Evolutionary conservation across 2,888 invertebrate species (phyloP).

Genomic region (Pheosia tremula): DNA sequence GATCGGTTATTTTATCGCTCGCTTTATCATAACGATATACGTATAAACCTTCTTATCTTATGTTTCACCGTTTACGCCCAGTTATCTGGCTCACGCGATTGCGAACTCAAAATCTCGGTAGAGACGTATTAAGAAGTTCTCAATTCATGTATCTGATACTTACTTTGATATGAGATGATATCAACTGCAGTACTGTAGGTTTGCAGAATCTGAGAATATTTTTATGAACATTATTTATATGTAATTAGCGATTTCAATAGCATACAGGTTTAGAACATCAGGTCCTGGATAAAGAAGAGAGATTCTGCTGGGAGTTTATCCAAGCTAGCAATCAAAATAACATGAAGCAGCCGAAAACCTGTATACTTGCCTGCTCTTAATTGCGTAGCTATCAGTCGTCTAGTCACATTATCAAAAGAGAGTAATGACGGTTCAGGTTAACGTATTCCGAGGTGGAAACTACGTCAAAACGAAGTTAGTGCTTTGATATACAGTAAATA

Average conservation of each 20-base stretch:
- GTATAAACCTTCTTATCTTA: constrained; percentile 26
- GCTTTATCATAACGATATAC: constrained; percentile 26
- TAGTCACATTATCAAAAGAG: too few species aligned
- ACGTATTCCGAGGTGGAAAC: not conserved
- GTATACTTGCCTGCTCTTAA: not conserved
- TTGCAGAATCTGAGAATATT: not conserved
- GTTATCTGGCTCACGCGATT: constrained; percentile 24
- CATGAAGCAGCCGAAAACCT: not conserved
- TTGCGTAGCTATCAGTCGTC: not conserved
- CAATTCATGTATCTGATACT: too few species aligned
- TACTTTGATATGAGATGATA: too few species aligned
- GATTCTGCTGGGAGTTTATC: not conserved
- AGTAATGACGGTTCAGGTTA: too few species aligned
- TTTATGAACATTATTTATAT: not conserved
- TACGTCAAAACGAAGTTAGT: too few species aligned
- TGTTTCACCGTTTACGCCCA: constrained; percentile 18
- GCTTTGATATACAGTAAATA: too few species aligned
- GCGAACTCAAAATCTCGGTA: constrained; percentile 14
- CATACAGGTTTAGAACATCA: not conserved
- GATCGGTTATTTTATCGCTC: constrained; percentile 1
- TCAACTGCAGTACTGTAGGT: too few species aligned
- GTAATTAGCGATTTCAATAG: not conserved
- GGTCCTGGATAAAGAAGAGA: not conserved
- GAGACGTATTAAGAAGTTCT: not conserved
- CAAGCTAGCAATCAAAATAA: not conserved